Evolutionary conservation across 1,140 invertebrate species (phyloP).

Genomic region (Zaprionus taronus): DNA sequence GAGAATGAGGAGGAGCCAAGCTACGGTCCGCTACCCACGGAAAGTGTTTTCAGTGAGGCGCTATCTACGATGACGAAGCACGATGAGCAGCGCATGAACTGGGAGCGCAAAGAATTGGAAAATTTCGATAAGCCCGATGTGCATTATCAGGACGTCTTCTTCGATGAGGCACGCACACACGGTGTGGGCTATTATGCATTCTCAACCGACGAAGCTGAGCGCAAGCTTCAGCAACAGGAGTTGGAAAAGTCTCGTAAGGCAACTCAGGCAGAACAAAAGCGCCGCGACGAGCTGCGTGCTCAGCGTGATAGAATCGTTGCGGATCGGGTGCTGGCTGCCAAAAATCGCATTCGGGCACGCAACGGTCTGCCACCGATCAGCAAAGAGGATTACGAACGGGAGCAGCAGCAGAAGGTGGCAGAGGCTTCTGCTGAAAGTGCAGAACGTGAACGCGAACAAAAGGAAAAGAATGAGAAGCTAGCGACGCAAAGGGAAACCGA

Average conservation of each 20-base stretch:
- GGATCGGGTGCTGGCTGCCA: slow-evolving; percentile 91
- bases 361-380: slow-evolving; percentile 88
- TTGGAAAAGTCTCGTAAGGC: slow-evolving; percentile 89
- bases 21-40: slow-evolving; percentile 53
- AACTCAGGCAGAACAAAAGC: slow-evolving; percentile 88
- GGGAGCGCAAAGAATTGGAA: slow-evolving; percentile 88
- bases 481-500: slow-evolving; percentile 64
- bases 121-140: slow-evolving; percentile 88
- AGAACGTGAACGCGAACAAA: slow-evolving; percentile 84
- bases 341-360: slow-evolving; percentile 90
- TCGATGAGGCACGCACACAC: slow-evolving; percentile 94
- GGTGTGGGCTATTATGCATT: slow-evolving; percentile 96
- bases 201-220: slow-evolving; percentile 91
- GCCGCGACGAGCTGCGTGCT: slow-evolving; percentile 87
- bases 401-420: slow-evolving; percentile 69
- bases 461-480: slow-evolving; percentile 84
- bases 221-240: slow-evolving; percentile 91
- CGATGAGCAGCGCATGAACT: slow-evolving; percentile 86
- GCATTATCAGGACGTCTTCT: slow-evolving; percentile 95
- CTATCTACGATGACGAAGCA: slow-evolving; percentile 81
- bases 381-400: slow-evolving; percentile 64
- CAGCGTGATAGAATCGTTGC: slow-evolving; percentile 89
- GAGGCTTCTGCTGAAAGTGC: slow-evolving; percentile 85
- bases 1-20: slow-evolving; percentile 34
- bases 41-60: slow-evolving; percentile 68